Evolutionary conservation across 2,888 invertebrate species (phyloP), one percentile per base, ranked within the genome.

Genomic region (Morpho deidamia): DNA sequence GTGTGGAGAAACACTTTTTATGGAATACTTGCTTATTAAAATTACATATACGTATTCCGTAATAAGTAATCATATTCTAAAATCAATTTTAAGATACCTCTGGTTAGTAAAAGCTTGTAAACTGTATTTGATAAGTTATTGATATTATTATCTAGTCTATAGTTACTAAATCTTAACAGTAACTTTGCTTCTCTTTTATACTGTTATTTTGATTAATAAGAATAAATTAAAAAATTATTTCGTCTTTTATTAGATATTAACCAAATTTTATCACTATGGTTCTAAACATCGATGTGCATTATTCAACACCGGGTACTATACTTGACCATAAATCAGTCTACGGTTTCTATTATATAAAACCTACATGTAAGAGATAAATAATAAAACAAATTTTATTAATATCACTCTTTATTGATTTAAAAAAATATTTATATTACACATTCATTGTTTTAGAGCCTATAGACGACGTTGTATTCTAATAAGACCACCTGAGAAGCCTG

Each of bases 391-490:
- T 11, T 4, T 50, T 66, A 65, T 84, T 71, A 84, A 82, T 88
- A 87, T 89, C 88, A 88, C 88, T 88, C 87, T 88, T 89, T 89
- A 88, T 85, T 89, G 81, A 81, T 84, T 84, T 86, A 88, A 85
- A 89, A 89, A 88, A 89, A 89, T 89, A 89, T 82, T 83, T 82
- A 80, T 88, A 84, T 83, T 83, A 86, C 83, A 87, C 84, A 86
- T 86, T 83, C 82, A 82, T 83, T 80, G 72, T 72, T 83, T 78
- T 82, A 83, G 83, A 84, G 79, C 79, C 80, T 84, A 79, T 80
- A 74, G 82, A 82, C 44, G 33, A 47, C 43, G 42, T 35, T 41
- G 37, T 44, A 50, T 32, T 55, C 34, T 42, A 50, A 55, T 47
- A 55, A 61, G 63, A 65, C 62, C 66, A 58, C 53, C 64, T 64